A percentile compares a stretch with the other conserved stretches of the same genome.
Conservation (phyloP, 2,888 invertebrate genomes). For the Drosophila borborema region DNA sequence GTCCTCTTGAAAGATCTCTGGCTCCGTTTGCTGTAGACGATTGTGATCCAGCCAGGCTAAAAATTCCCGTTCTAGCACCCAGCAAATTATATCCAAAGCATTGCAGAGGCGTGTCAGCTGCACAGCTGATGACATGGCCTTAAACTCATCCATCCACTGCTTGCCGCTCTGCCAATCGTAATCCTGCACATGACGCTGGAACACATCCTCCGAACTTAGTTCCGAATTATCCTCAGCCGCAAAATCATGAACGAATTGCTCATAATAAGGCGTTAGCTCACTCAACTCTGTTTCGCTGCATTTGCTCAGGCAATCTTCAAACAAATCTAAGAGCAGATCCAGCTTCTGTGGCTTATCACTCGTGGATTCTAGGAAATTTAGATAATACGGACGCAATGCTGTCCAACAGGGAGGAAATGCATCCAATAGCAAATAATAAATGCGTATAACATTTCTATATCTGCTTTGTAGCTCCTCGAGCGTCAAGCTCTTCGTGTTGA, state of each 20-base stretch:
- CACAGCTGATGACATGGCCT: slow-evolving; percentile 48
- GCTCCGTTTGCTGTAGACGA: slow-evolving; percentile 64
- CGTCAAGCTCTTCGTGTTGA: slow-evolving; percentile 48
- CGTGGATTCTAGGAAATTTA: slow-evolving; percentile 27
- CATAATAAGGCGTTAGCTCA: slow-evolving; percentile 33
- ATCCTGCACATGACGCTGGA: slow-evolving; percentile 59
- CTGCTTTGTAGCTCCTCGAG: slow-evolving; percentile 40
- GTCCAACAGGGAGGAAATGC: slow-evolving; percentile 84
- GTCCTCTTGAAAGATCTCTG: slow-evolving; percentile 71
- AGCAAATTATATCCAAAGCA: slow-evolving; percentile 86
- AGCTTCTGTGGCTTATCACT: slow-evolving; percentile 55
- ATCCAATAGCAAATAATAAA: slow-evolving; percentile 76
- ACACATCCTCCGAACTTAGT: slow-evolving; percentile 40
- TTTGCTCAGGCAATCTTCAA: slow-evolving; percentile 63
- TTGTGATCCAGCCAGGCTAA: slow-evolving; percentile 87
- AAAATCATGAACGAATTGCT: slow-evolving; percentile 31
- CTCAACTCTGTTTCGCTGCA: slow-evolving; percentile 58
- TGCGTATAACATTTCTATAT: slow-evolving; percentile 68
- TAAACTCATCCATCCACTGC: slow-evolving; percentile 63
- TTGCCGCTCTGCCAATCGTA: slow-evolving; percentile 81
- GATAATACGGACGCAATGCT: slow-evolving; percentile 74
- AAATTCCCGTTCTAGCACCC: slow-evolving; percentile 87
- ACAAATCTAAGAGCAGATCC: slow-evolving; percentile 61
- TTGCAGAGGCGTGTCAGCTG: slow-evolving; percentile 86
- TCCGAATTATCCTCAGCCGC: slow-evolving; percentile 45